Conservation (phyloP, 2,797 vertebrate species). For the Acrossocheilus fasciatus region DNA sequence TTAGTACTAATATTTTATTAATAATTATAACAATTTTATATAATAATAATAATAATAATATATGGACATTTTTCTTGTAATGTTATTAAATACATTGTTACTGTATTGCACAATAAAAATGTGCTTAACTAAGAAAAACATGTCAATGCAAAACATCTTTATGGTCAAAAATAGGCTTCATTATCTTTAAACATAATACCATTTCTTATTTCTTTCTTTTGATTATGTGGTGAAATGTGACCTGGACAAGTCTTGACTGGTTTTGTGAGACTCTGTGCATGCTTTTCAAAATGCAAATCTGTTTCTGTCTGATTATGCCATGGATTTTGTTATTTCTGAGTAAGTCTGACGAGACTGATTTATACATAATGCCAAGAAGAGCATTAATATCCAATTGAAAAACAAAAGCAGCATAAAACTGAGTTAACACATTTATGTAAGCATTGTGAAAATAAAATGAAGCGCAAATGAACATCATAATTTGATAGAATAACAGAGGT, state of each 20-base stretch:
- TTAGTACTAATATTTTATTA: too few relatives aligned
- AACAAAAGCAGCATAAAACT: neutral
- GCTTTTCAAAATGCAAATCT: constrained; percentile 10
- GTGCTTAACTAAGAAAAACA: neutral
- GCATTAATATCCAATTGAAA: neutral
- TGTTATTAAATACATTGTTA: neutral
- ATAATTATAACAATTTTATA: too few relatives aligned
- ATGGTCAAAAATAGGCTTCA: neutral
- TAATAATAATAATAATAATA: neutral
- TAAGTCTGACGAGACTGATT: neutral
- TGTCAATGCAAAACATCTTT: neutral
- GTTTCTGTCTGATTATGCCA: neutral
- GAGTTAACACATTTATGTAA: neutral
- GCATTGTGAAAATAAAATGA: neutral
- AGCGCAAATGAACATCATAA: neutral
- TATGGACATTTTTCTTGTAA: neutral
- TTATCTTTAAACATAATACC: neutral
- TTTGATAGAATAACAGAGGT: neutral
- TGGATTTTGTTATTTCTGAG: neutral
- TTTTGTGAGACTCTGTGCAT: neutral
- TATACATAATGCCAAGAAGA: neutral
- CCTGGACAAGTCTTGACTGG: neutral
- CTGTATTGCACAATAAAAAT: neutral
- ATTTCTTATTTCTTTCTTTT: neutral
- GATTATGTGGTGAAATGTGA: neutral